Evolutionary conservation across 2,113 vertebrate genomes (phyloP), one percentile per base, ranked within the genome.

Genomic region (Thunnus thynnus): DNA sequence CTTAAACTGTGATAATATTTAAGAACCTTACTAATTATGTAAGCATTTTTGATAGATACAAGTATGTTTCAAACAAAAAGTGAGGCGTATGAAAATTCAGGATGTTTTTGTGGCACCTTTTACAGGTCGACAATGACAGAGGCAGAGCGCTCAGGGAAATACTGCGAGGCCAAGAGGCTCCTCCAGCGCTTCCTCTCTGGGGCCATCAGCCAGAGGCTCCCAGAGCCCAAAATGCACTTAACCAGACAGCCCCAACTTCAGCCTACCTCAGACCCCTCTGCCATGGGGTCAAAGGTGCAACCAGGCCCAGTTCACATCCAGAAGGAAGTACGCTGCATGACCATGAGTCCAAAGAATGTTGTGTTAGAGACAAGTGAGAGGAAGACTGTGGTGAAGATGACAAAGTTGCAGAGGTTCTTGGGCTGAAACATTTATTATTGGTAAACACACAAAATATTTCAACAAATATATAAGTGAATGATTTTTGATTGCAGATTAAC

Each of bases 171-270:
- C 69, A 63, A 72, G 36, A 64, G 47, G 54, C 76, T 83, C 58
- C 83, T 88, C 14, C 80, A 57, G 48, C 68, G 58, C 14, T 78
- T 80, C 67, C 76, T 88, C 56, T 85, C 86, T 4, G 79, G 79
- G 16, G 83, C 79, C 76, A 82, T 88, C 67, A 50, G 57, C 36
- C 78, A 56, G 36, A 64, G 67, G 71, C 11, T 47, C 36, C 32
- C 41, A 11, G 25, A 51, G 11, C 12, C 57, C 11, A 61, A 50
- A 80, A 32, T 65, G 13, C 13, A 14, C 54, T 10, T 17, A n/a
- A 30, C 18, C 18, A 79, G 41, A 32, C 12, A 14, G 27, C 20
- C 20, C 46, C 64, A 57, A 5, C 47, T 48, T 11, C 54, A 54
- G 20, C 27, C 27, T 0, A 0, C 8, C 2, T 30, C 50, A 0